phyloP scores from a whole-genome alignment of 2,797 vertebrate species.

The Sebastes dallii region DNA sequence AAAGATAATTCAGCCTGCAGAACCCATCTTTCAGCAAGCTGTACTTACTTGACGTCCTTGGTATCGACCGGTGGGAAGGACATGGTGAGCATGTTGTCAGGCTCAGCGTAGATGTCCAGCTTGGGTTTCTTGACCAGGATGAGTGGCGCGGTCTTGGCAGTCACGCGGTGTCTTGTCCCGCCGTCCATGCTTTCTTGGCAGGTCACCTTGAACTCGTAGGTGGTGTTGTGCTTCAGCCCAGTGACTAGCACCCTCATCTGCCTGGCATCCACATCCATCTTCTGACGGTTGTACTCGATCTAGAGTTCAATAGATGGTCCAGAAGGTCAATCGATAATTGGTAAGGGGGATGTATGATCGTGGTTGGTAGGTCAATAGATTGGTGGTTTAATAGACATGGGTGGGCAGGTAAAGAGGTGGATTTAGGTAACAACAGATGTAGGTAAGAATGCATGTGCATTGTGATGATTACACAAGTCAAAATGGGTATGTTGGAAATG shows the following conservation, averaged over 20 bases:
- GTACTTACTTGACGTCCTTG: conserved; percentile 89
- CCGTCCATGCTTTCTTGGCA: conserved; percentile 89
- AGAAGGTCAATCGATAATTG: not conserved
- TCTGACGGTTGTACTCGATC: conserved; percentile 94
- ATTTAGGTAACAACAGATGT: not conserved
- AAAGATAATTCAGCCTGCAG: not conserved
- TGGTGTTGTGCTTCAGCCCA: conserved; percentile 89
- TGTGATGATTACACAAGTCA: not conserved
- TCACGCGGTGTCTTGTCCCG: conserved; percentile 89
- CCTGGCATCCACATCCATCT: conserved; percentile 91
- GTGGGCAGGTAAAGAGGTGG: not conserved
- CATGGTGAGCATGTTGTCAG: conserved; percentile 88
- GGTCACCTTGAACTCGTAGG: conserved; percentile 92
- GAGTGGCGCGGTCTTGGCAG: conserved; percentile 89
- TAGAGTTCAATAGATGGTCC: conserved; percentile 52
- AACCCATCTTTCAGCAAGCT: not conserved
- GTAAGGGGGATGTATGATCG: not conserved
- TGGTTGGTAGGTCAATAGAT: not conserved
- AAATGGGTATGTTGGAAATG: not conserved
- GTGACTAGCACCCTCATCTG: conserved; percentile 90
- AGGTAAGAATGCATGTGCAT: not conserved
- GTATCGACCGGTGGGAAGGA: conserved; percentile 86
- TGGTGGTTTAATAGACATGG: not conserved
- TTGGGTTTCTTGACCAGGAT: conserved; percentile 89
- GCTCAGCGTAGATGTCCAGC: conserved; percentile 86